phyloP scores from a whole-genome alignment of 2,797 vertebrate genomes.

The Trachurus trachurus region DNA sequence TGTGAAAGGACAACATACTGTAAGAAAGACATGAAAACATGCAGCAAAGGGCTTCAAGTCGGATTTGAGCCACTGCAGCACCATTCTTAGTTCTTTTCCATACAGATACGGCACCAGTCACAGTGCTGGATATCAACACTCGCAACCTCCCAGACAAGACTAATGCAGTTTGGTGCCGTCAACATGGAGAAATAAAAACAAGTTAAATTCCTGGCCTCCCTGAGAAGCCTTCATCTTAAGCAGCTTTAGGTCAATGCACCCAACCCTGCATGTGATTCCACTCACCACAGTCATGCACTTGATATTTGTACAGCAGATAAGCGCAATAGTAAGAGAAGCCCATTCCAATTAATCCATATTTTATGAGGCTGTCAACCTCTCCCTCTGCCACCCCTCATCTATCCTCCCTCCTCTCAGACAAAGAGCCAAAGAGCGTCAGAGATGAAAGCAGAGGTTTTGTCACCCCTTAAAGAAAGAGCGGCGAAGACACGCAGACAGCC shows the following conservation, averaged over 20 bases:
- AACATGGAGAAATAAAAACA: too few relatives aligned
- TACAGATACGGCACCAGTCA: not conserved
- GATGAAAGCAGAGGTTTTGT: slow-evolving; percentile 73
- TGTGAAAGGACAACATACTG: too few relatives aligned
- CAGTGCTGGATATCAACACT: not conserved
- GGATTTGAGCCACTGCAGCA: too few relatives aligned
- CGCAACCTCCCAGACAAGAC: too few relatives aligned
- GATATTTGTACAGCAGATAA: slow-evolving; percentile 56
- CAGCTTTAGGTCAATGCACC: slow-evolving; percentile 14
- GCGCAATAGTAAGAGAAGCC: slow-evolving; percentile 36
- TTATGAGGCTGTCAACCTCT: slow-evolving; percentile 59
- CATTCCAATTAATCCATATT: slow-evolving; percentile 71
- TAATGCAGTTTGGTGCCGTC: too few relatives aligned
- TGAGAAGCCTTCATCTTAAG: too few relatives aligned
- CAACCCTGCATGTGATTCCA: slow-evolving; percentile 3
- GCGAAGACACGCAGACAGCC: slow-evolving; percentile 39
- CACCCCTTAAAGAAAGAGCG: slow-evolving; percentile 58
- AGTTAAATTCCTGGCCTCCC: too few relatives aligned
- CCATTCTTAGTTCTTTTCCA: not conserved
- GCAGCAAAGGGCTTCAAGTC: too few relatives aligned
- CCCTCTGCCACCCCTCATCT: slow-evolving; percentile 30
- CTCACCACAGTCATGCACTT: slow-evolving; percentile 9
- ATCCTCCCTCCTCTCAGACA: slow-evolving; percentile 41
- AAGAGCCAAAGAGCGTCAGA: slow-evolving; percentile 38
- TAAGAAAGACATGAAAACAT: too few relatives aligned